phyloP scores from a whole-genome alignment of 2,888 invertebrate species.

The Cantharis rustica region DNA sequence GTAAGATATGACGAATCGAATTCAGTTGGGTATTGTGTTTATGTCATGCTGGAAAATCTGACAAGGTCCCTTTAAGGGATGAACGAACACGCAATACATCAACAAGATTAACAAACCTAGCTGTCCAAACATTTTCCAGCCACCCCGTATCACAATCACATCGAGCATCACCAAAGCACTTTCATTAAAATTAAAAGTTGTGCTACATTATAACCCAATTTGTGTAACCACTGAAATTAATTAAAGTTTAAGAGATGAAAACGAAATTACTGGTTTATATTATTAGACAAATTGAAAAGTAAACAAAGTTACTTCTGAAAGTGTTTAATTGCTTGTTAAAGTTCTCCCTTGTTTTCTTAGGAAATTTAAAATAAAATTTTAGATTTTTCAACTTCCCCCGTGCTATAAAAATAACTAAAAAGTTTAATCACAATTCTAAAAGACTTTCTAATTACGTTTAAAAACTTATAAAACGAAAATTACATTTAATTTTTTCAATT shows the following conservation, averaged over 20 bases:
- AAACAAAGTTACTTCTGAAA: conserved; percentile 8
- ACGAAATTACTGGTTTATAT: background rate
- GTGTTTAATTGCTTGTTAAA: conserved; percentile 18
- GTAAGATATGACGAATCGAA: background rate
- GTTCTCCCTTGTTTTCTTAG: conserved; percentile 13
- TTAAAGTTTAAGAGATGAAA: background rate
- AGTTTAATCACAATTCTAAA: background rate
- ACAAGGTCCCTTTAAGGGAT: background rate
- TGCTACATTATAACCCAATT: background rate
- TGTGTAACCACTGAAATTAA: background rate
- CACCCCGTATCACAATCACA: background rate
- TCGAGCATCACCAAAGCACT: background rate
- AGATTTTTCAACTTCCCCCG: conserved; percentile 3
- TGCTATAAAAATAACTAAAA: background rate
- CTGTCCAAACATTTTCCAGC: background rate
- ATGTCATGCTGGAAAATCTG: background rate
- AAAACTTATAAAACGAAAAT: background rate
- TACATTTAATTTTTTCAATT: background rate
- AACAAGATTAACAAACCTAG: background rate
- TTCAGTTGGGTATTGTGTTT: background rate
- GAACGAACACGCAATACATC: background rate
- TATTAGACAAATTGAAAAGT: conserved; percentile 8
- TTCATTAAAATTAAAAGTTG: background rate
- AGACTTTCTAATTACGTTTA: background rate
- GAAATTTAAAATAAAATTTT: conserved; percentile 14